Evolutionary conservation across 2,113 vertebrate species (phyloP), one percentile per base, ranked within the genome.

Genomic region (Periophthalmus modestus): DNA sequence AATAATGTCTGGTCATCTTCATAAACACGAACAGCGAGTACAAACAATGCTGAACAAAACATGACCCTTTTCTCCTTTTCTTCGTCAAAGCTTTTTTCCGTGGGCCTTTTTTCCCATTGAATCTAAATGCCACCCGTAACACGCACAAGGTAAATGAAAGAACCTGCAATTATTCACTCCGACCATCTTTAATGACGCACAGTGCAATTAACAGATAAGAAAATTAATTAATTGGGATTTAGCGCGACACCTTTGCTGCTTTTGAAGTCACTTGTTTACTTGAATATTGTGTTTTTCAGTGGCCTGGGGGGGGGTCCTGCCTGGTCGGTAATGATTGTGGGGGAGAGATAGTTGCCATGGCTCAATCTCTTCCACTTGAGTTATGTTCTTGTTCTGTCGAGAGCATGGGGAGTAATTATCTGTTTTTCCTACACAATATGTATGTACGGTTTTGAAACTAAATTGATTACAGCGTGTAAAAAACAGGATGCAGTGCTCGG

Each of bases 191-290:
- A 85, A 85, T 87, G 81, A 70, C 81, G 75, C 75, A 46, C 81
- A 78, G 48, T 70, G 74, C 77, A 87, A 85, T 89, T 87, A 88
- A 86, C 79, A 82, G 74, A 84, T 88, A 80, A 84, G 48, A 0
- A 52, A 88, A 87, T 83, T 58, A 77, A 87, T 88, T 82, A 57
- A 82, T 75, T 81, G 65, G 76, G 76, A 77, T 84, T 88, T 70
- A 71, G 50, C 1, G 63, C 34, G 24, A 79, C 82, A 78, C 82
- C 81, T 78, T 75, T 68, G 82, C 50, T 63, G 61, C 66, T 83
- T 43, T 79, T 74, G 58, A 74, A 84, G 79, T 79, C 68, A 52
- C 82, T 85, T 83, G 80, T 84, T 86, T 81, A 86, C 69, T 75
- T 10, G 4, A 76, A 82, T 78, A 19, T 66, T 10, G n/a, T 75